A percentile compares a stretch with the other conserved stretches of the same genome.
Evolutionary conservation across 1,140 invertebrate species (phyloP).

Genomic region (Rhopalosiphum maidis): DNA sequence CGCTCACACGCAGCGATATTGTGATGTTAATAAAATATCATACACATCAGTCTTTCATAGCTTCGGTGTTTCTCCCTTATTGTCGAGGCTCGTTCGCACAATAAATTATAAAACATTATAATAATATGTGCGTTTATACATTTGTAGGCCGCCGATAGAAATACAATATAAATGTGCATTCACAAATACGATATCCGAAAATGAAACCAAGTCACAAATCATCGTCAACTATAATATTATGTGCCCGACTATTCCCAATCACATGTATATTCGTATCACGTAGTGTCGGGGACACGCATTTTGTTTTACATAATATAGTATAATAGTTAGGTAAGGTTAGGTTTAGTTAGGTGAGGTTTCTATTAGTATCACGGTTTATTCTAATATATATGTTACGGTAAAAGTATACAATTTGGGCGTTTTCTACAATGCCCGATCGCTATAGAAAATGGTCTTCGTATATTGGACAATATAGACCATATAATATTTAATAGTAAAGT

Average conservation of each 20-base stretch:
- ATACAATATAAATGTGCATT: not conserved
- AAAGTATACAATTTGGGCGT: too few relatives aligned
- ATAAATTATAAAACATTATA: not conserved
- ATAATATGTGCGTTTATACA: too few relatives aligned
- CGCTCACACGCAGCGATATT: not conserved
- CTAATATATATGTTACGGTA: too few relatives aligned
- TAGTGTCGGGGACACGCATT: not conserved
- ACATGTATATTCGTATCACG: not conserved
- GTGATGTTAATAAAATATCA: not conserved
- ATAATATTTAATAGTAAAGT: too few relatives aligned
- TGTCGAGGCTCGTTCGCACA: not conserved
- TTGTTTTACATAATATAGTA: not conserved
- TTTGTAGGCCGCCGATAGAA: not conserved
- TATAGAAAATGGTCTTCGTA: too few relatives aligned
- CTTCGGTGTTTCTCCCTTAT: not conserved
- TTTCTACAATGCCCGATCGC: too few relatives aligned
- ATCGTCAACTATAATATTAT: not conserved
- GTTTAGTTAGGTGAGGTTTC: not conserved
- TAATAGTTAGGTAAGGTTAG: too few relatives aligned
- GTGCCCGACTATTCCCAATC: not conserved
- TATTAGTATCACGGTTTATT: not conserved
- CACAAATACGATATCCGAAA: not conserved
- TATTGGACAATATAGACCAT: too few relatives aligned
- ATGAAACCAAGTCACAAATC: not conserved
- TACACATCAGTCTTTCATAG: not conserved